phyloP scores from a whole-genome alignment of 2,888 invertebrate species.

The Euplagia quadripunctaria region DNA sequence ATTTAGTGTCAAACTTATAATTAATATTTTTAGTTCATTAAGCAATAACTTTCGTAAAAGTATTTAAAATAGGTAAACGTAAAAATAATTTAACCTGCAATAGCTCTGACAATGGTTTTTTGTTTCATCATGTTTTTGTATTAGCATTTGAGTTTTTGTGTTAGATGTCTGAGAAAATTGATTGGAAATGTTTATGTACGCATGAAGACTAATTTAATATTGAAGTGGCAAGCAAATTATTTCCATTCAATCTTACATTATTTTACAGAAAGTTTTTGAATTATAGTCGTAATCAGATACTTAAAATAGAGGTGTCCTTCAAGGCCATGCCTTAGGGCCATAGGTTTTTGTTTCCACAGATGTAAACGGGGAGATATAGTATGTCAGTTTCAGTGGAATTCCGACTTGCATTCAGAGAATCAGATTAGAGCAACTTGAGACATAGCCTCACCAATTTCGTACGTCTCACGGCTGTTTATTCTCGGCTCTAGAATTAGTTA shows the following conservation, averaged over 20 bases:
- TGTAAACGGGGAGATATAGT: neutral
- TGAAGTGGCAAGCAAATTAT: neutral
- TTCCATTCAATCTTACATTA: neutral
- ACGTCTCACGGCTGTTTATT: neutral
- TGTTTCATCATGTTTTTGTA: neutral
- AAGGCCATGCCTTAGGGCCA: constrained; percentile 10
- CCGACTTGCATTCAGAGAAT: neutral
- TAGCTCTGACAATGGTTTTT: neutral
- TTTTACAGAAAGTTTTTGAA: neutral
- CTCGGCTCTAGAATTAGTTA: neutral
- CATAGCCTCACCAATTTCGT: neutral
- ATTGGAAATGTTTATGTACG: neutral
- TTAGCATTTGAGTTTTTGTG: neutral
- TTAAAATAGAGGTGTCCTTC: neutral
- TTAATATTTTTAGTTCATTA: constrained; percentile 21
- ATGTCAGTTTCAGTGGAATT: neutral
- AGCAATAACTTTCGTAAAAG: constrained; percentile 7
- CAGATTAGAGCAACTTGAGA: neutral
- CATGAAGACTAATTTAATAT: neutral
- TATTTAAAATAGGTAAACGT: neutral
- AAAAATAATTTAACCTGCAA: neutral
- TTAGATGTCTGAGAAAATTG: too few relatives aligned
- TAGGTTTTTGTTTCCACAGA: neutral
- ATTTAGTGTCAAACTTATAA: constrained; percentile 25
- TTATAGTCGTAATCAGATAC: neutral